Evolutionary conservation across 2,113 vertebrate species (phyloP).

Genomic region (Percopsis transmontana): DNA sequence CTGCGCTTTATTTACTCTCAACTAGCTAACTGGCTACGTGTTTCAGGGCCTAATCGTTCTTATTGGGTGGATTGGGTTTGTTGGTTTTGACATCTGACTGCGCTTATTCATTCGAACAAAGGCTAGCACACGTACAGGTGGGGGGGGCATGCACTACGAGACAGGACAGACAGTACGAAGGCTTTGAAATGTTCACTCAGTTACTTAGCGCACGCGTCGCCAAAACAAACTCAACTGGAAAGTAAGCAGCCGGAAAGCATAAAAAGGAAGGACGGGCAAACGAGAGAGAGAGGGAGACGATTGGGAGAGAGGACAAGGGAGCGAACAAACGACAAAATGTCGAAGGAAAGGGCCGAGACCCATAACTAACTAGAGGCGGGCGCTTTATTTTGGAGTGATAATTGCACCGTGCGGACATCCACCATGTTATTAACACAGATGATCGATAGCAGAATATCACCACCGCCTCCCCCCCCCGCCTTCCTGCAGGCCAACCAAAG

Average conservation of each 20-base stretch:
- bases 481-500: conserved; percentile 34
- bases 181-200: too few relatives aligned
- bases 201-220: too few relatives aligned
- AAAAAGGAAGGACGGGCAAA: neutral
- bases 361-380: conserved; percentile 26
- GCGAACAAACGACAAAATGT: conserved; percentile 28
- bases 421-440: conserved; percentile 73
- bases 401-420: conserved; percentile 59
- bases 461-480: conserved; percentile 9
- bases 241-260: neutral
- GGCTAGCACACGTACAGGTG: too few relatives aligned
- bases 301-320: neutral
- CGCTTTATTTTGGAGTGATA: conserved; percentile 77
- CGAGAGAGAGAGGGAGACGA: neutral
- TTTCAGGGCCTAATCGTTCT: too few relatives aligned
- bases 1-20: too few relatives aligned
- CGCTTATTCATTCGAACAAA: too few relatives aligned
- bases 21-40: too few relatives aligned
- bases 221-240: neutral
- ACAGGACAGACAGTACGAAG: too few relatives aligned
- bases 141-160: too few relatives aligned
- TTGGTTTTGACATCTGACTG: too few relatives aligned
- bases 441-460: conserved; percentile 76
- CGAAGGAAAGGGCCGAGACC: conserved; percentile 21
- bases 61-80: too few relatives aligned